Base-by-base conservation (phyloP, 2,113 vertebrate species). In the Bubalus kerabau region DNA sequence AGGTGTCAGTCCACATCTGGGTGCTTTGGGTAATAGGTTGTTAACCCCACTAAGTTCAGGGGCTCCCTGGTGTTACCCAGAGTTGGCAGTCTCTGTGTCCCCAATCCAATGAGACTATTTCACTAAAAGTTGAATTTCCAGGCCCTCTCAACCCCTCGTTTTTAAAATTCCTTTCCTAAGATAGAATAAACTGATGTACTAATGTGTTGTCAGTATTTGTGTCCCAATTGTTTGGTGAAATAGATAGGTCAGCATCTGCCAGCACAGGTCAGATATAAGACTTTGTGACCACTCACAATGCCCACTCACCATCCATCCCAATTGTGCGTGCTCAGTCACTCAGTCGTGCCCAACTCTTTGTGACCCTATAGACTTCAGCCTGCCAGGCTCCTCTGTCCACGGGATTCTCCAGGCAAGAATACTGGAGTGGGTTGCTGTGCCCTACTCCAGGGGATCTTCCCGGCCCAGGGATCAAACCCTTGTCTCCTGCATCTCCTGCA, bases 171-270 rank as follows among this genome's bases (percentile, higher is more conserved):
- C 30, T 16, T 64, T 24, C 24, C 62, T 93, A 46, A 78, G 30
- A 54, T 48, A 50, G 76, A 56, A 32, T 30, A 48, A 16, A 2
- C 71, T 13, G 5, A 10, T 52, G 46, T 26, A 40, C 14, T 52
- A 43, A 40, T 26, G 5, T 57, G 6, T 64, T 71, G 6, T 54
- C 28, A 46, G 19, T 59, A 43, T 52, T 43, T 50, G 36, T 59
- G 62, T 95, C 86, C 32, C 54, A 92, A 86, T 74, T 48, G 57
- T 88, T 89, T 62, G 67, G 40, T 83, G 76, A 93, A 78, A 78
- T 71, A 62, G 78, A 43, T 26, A 64, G 40, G 64, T 60, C 5
- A 4, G 21, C 24, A 60, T 16, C 59, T 0, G 4, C 26, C 56
- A 11, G 48, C 54, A 59, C 9, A 30, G 26, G 1, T 36, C 24